A percentile compares a stretch with the other conserved stretches of the same genome.
Conservation (phyloP, 2,113 vertebrate species). For the Condylura cristata region DNA sequence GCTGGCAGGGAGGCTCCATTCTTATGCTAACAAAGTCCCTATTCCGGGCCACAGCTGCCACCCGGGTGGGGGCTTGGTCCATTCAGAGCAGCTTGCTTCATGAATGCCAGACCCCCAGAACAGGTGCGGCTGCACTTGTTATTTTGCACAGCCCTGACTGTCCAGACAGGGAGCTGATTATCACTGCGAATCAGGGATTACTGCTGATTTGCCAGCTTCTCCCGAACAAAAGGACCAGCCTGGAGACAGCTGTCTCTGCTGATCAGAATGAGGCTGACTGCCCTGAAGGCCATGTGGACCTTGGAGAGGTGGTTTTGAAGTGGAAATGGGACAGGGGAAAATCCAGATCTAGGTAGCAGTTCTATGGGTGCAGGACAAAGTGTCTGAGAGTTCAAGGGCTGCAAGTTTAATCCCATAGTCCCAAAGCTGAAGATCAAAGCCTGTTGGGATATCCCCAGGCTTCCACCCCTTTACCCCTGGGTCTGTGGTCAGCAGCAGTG, state of each 20-base stretch:
- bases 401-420: not conserved
- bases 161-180: constrained; percentile 76
- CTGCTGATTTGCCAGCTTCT: constrained; percentile 76
- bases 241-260: constrained; percentile 71
- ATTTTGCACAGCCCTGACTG: constrained; percentile 61
- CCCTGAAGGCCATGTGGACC: constrained; percentile 56
- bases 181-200: constrained; percentile 70
- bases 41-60: constrained; percentile 76
- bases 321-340: constrained; percentile 62
- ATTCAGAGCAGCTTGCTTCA: constrained; percentile 72
- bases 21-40: constrained; percentile 77
- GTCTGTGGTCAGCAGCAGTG: not conserved
- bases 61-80: constrained; percentile 32
- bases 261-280: constrained; percentile 32
- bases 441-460: not conserved
- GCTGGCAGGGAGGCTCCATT: constrained; percentile 57
- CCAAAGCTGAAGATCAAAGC: not conserved
- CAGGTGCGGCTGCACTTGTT: constrained; percentile 76
- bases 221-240: constrained; percentile 65
- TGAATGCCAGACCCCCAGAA: constrained; percentile 67
- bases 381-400: constrained; percentile 20
- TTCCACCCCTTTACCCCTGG: not conserved
- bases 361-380: constrained; percentile 1
- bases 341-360: constrained; percentile 36
- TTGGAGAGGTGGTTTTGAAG: constrained; percentile 77